Evolutionary conservation across 2,113 vertebrate species (phyloP).

Genomic region (Leuciscus idus): DNA sequence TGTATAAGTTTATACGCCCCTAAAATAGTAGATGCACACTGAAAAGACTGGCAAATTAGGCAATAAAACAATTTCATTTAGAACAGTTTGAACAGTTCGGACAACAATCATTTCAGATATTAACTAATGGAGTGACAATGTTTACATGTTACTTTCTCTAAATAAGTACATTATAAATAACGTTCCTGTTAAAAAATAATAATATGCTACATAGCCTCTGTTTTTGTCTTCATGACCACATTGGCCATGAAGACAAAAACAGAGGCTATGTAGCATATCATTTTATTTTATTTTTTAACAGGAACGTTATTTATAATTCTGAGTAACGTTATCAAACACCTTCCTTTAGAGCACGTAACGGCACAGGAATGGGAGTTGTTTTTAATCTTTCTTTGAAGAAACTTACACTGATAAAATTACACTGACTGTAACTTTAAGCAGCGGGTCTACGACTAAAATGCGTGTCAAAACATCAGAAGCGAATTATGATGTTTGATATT

Average conservation of each 20-base stretch:
- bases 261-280: too few relatives aligned
- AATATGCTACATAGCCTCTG: neutral
- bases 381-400: neutral
- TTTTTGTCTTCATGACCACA: neutral
- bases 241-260: too few relatives aligned
- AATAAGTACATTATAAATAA: neutral
- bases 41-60: neutral
- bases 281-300: too few relatives aligned
- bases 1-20: neutral
- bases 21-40: neutral
- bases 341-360: neutral
- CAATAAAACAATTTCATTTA: neutral
- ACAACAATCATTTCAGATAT: neutral
- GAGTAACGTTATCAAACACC: neutral
- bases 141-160: neutral
- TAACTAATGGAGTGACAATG: neutral
- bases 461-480: neutral
- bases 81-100: neutral
- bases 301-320: too few relatives aligned
- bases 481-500: slow-evolving; percentile 15
- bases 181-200: neutral
- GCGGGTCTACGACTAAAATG: neutral
- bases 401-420: neutral
- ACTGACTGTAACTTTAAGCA: neutral
- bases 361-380: neutral